A percentile compares a stretch with the other conserved stretches of the same genome.
phyloP scores from a whole-genome alignment of 2,113 vertebrate species.

The Ictalurus furcatus region DNA sequence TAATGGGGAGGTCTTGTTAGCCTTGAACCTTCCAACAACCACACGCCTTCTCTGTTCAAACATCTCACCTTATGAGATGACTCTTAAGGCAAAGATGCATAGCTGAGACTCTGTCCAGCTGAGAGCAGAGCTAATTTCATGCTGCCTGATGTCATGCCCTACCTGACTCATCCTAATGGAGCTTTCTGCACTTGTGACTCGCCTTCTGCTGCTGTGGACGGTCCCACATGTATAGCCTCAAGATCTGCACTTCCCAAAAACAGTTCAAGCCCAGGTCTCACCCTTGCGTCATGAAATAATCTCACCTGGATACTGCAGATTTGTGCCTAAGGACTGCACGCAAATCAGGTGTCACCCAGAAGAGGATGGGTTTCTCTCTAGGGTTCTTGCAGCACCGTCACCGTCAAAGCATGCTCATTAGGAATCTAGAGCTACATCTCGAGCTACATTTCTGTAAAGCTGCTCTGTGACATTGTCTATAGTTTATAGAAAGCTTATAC shows the following conservation, averaged over 20 bases:
- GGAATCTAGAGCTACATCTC: not conserved
- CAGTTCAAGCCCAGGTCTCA: not conserved
- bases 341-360: not conserved
- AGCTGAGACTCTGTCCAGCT: not conserved
- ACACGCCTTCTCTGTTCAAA: not conserved
- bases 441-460: not conserved
- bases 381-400: not conserved
- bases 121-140: not conserved
- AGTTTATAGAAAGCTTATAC: not conserved
- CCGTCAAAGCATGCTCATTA: not conserved
- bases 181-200: not conserved
- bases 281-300: not conserved
- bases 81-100: not conserved
- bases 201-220: not conserved
- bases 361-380: not conserved
- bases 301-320: not conserved
- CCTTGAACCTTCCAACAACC: not conserved
- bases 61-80: not conserved
- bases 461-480: no score
- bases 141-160: not conserved
- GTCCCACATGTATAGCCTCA: not conserved
- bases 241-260: not conserved
- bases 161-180: not conserved
- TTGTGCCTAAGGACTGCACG: not conserved
- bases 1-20: not conserved